These are phyloP conservation scores for Rugalucina vietnamica DNA, from an alignment of 2,888 invertebrate genomes.

Conservation along the genomic window DNA sequence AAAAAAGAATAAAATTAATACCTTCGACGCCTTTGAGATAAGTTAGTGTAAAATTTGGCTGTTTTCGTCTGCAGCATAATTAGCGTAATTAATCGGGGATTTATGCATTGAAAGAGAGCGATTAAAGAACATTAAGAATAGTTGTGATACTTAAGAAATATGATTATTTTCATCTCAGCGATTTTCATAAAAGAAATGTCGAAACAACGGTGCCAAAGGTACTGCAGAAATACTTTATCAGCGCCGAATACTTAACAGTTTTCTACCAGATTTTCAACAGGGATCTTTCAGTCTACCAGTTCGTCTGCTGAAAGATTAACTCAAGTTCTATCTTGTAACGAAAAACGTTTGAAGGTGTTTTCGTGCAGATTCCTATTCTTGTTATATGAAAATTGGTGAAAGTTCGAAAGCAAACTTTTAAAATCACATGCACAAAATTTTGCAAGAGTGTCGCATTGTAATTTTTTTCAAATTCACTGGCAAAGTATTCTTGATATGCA, in stretches of 20 bases:
- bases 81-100: constrained; percentile 40
- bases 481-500: too few relatives aligned
- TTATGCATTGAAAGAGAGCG: constrained; percentile 4
- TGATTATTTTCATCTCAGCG: constrained; percentile 1
- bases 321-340: too few relatives aligned
- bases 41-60: constrained; percentile 57
- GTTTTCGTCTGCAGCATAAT: constrained; percentile 35
- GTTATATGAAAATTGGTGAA: too few relatives aligned
- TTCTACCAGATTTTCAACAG: too few relatives aligned
- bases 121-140: constrained; percentile 4
- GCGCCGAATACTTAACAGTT: not conserved
- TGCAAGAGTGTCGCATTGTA: too few relatives aligned
- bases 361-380: too few relatives aligned
- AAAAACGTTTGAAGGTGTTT: too few relatives aligned
- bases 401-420: too few relatives aligned
- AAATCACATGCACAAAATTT: not conserved
- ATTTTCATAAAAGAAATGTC: not conserved
- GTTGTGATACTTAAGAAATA: constrained; percentile 1
- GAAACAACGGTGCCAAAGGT: not conserved
- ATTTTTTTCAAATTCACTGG: too few relatives aligned
- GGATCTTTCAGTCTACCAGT: too few relatives aligned
- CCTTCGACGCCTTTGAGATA: constrained; percentile 55
- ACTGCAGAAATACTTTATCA: not conserved
- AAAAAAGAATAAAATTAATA: constrained; percentile 35
- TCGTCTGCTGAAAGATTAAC: too few relatives aligned